Conservation (phyloP, 2,113 vertebrate species). For the Dicaeum eximium region DNA sequence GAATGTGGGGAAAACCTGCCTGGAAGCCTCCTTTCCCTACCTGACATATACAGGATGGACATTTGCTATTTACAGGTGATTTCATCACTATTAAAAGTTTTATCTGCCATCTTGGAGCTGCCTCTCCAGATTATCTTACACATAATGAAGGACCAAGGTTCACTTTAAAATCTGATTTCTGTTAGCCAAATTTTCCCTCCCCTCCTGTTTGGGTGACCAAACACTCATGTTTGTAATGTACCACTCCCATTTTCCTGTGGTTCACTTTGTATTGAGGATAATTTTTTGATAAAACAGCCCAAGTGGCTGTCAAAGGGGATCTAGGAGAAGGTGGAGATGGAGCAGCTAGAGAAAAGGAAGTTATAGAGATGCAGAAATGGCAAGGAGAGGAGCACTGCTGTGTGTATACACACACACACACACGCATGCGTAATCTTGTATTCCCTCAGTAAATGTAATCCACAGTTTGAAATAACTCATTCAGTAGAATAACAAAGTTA, state of each 20-base stretch:
- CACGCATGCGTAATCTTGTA: background rate
- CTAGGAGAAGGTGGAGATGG: background rate
- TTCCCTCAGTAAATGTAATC: constrained; percentile 23
- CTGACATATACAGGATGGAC: constrained; percentile 6
- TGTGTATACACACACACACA: fast-evolving
- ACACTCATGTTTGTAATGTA: background rate
- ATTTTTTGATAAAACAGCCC: background rate
- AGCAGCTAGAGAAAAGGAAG: background rate
- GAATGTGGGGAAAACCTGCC: background rate
- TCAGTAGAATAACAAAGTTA: constrained; percentile 42
- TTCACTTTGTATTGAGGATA: background rate
- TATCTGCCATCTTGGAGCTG: constrained; percentile 21
- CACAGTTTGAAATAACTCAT: constrained; percentile 36
- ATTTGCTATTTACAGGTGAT: background rate
- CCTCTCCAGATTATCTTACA: constrained; percentile 5
- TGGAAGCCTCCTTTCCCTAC: background rate
- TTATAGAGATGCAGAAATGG: background rate
- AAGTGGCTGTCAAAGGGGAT: background rate
- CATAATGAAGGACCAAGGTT: constrained; percentile 1
- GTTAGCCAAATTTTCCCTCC: background rate
- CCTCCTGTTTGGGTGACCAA: background rate
- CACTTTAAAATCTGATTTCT: constrained; percentile 3
- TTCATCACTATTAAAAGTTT: constrained; percentile 46
- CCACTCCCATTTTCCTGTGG: background rate
- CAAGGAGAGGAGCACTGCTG: background rate